Evolutionary conservation across 2,888 invertebrate genomes (phyloP), one percentile per base, ranked within the genome.

Genomic region (Pimpla rufipes): DNA sequence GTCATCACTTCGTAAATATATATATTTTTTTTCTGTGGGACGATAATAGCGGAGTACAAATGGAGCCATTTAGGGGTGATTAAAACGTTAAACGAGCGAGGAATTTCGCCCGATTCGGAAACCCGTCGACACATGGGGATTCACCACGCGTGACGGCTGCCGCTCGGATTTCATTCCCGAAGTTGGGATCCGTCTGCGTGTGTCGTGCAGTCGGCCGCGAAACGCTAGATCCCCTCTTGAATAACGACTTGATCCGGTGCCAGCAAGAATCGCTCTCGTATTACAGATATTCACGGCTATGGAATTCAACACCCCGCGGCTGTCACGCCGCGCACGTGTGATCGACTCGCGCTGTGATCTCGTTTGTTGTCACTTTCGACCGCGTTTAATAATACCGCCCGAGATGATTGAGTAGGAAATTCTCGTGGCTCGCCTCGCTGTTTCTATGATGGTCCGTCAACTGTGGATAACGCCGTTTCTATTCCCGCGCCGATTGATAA

Each of bases 241-340:
- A 40, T 55, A 76, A 35, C 45, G 37, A 68, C 59, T 83, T 83
- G 79, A 79, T 66, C 18, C 4, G 5, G 70, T 79, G 79, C 83
- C 83, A 83, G 76, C 35, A 47, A 66, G 50, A 76, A n/a, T 67
- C 21, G 45, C n/a, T 50, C 11, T n/a, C n/a, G 42, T 64, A 71
- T 76, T 29, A 70, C 21, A 83, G 62, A 77, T 77, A 71, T 80
- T 83, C 79, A 62, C 57, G 42, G 16, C 66, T 71, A n/a, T n/a
- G 75, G 76, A 80, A 71, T 83, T 76, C 50, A 68, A 42, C 68
- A 45, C 37, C 68, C 16, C 16, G 23, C 52, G 21, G 8, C 21
- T 52, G 52, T 52, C 52, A 52, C 21, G 8, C 10, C 52, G 11
- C n/a, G 21, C 35, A 35, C 57, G 35, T 57, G 57, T 35, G 13